These are phyloP conservation scores for Cottoperca gobio DNA, from an alignment of 2,797 vertebrate genomes.

Conservation along the genomic window DNA sequence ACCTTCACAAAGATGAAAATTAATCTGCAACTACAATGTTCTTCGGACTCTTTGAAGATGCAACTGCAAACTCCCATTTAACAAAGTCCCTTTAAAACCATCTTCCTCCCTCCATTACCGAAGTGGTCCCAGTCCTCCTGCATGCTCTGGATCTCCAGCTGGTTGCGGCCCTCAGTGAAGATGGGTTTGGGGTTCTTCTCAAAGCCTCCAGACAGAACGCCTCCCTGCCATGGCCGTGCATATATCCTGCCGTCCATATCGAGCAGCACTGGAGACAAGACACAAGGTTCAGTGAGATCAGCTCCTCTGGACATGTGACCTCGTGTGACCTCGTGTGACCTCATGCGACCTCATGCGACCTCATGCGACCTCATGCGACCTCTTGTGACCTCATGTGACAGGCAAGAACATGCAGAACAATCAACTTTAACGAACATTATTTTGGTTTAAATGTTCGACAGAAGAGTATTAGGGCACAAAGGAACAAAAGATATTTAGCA, in stretches of 20 bases:
- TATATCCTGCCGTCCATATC: slow-evolving; percentile 98
- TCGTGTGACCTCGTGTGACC: not conserved
- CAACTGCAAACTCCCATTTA: too few relatives aligned
- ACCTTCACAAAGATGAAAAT: not conserved
- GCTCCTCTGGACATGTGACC: not conserved
- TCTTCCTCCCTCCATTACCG: slow-evolving; percentile 79
- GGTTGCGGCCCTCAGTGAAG: slow-evolving; percentile 97
- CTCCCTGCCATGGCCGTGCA: slow-evolving; percentile 93
- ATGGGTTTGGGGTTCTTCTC: slow-evolving; percentile 99
- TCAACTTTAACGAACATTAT: not conserved
- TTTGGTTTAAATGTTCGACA: not conserved
- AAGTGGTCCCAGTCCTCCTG: slow-evolving; percentile 99
- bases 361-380: not conserved
- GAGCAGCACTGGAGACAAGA: slow-evolving; percentile 85
- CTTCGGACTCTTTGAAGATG: not conserved
- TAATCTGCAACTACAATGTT: not conserved
- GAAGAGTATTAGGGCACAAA: too few relatives aligned
- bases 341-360: not conserved
- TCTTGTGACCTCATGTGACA: not conserved
- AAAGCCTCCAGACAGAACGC: slow-evolving; percentile 95
- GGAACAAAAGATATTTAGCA: too few relatives aligned
- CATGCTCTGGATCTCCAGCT: slow-evolving; percentile 96
- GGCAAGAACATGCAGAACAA: not conserved
- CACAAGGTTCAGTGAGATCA: slow-evolving; percentile 26
- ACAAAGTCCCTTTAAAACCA: not conserved